A percentile compares a stretch with the other conserved stretches of the same genome.
phyloP scores from a whole-genome alignment of 2,113 vertebrate genomes.

The Saccopteryx bilineata region DNA sequence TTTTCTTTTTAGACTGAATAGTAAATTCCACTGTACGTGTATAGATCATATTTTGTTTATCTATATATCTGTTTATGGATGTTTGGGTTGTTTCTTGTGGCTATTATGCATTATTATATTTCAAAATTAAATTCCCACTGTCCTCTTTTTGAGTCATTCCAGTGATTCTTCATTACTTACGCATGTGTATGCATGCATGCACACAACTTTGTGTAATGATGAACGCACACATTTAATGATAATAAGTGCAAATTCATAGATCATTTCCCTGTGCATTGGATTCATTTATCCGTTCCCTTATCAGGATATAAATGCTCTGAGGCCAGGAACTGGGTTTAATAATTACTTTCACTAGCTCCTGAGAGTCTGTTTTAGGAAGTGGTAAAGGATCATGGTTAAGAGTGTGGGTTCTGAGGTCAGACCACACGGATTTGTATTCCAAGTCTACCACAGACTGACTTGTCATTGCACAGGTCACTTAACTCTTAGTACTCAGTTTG shows the following conservation, averaged over 20 bases:
- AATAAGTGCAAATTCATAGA: neutral
- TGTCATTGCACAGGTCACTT: neutral
- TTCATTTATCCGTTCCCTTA: neutral
- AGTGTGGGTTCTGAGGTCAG: constrained; percentile 46
- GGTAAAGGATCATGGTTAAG: constrained; percentile 41
- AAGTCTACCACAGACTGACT: neutral
- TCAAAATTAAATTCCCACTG: neutral
- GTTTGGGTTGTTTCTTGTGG: neutral
- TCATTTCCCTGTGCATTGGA: neutral
- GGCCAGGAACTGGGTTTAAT: neutral
- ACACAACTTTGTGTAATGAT: neutral
- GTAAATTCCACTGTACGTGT: neutral
- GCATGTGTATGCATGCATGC: neutral
- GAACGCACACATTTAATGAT: neutral
- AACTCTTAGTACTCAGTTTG: neutral
- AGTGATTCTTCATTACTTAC: neutral
- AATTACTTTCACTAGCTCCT: neutral
- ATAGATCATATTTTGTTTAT: neutral
- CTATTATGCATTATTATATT: neutral
- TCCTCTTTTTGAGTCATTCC: neutral
- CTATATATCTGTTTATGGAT: neutral
- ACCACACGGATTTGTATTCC: neutral
- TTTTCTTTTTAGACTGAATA: neutral
- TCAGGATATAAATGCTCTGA: neutral
- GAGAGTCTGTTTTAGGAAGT: constrained; percentile 61